phyloP scores from a whole-genome alignment of 2,113 vertebrate genomes.

The Genyomyrus donnyi region DNA sequence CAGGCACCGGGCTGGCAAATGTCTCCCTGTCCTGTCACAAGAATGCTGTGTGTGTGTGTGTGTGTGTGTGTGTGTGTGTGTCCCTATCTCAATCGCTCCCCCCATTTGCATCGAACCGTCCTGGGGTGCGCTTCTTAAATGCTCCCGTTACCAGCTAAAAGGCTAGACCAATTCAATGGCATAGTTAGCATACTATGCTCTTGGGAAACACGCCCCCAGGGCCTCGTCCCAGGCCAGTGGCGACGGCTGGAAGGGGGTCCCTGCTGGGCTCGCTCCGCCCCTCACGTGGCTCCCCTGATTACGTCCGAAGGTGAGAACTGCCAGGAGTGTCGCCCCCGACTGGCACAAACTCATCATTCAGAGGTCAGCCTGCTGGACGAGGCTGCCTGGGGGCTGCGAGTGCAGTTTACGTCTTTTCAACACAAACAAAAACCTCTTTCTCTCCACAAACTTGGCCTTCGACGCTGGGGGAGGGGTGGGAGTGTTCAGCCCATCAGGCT shows the following conservation, averaged over 20 bases:
- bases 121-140: not conserved
- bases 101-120: conserved; percentile 16
- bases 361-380: not conserved
- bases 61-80: not conserved
- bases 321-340: not conserved
- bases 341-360: not conserved
- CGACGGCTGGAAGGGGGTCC: not conserved
- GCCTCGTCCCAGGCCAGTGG: not conserved
- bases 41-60: conserved; percentile 21
- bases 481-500: not conserved
- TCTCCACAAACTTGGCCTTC: not conserved
- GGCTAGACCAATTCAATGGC: not conserved
- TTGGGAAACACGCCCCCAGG: too few relatives aligned
- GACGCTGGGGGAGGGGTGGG: not conserved
- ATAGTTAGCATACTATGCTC: not conserved
- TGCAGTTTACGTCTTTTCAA: not conserved
- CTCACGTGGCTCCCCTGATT: not conserved
- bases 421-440: conserved; percentile 2
- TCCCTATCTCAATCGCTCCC: conserved; percentile 26
- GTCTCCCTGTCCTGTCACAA: conserved; percentile 27
- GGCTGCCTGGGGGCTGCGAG: too few relatives aligned
- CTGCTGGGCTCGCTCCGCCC: not conserved
- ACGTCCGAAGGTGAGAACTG: not conserved
- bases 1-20: conserved; percentile 24
- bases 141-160: not conserved